These are phyloP conservation scores for Exaiptasia diaphana DNA, from an alignment of 64 coral and sea anemone genomes.

Conservation along the genomic window DNA sequence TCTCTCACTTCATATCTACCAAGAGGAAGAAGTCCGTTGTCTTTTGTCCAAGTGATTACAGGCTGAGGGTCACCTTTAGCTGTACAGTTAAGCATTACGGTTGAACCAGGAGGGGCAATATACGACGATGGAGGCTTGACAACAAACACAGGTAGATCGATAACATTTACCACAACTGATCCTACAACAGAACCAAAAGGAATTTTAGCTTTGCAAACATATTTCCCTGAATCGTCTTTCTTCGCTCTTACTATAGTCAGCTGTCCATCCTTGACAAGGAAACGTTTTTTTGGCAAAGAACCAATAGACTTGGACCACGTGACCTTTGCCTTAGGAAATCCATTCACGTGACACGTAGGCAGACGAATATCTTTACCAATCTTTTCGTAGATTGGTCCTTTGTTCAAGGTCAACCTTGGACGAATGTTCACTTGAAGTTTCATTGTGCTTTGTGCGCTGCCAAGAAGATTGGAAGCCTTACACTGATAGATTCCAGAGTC, in stretches of 20 bases:
- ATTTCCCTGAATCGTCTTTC: conserved; percentile 12
- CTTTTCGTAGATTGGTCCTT: conserved; percentile 5
- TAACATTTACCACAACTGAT: not conserved
- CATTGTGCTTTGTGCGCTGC: too few species aligned
- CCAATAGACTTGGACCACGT: conserved; percentile 30
- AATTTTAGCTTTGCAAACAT: conserved; percentile 30
- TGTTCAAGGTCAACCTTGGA: not conserved
- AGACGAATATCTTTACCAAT: not conserved
- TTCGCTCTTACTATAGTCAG: not conserved
- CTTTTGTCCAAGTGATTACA: conserved; percentile 45
- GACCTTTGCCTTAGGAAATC: conserved; percentile 1
- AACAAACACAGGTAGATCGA: not conserved
- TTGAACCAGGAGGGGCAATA: not conserved
- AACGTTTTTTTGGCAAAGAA: not conserved
- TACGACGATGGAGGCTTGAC: not conserved
- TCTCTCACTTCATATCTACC: conserved; percentile 3
- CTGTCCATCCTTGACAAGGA: too few species aligned
- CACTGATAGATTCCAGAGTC: too few species aligned
- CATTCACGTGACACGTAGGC: conserved; percentile 21
- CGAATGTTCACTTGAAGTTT: too few species aligned
- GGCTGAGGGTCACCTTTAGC: conserved; percentile 53
- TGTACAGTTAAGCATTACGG: conserved; percentile 24
- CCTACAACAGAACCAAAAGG: conserved; percentile 7
- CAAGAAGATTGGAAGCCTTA: too few species aligned
- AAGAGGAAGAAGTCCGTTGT: not conserved